A percentile compares a stretch with the other conserved stretches of the same genome.
Conservation (phyloP, 2,113 vertebrate genomes). For the Scomber scombrus region DNA sequence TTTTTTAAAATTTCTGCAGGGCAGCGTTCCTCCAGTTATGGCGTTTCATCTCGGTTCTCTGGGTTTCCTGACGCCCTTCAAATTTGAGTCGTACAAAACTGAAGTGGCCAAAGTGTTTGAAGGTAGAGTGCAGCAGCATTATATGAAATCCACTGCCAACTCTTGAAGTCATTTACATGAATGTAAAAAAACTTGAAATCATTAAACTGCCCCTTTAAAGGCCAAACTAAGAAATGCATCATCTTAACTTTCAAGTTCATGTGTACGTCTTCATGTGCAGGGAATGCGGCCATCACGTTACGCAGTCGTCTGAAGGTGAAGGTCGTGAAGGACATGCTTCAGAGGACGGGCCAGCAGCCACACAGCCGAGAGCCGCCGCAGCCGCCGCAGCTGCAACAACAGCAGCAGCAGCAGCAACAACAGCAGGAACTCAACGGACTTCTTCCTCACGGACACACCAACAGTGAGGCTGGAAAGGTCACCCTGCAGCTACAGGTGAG, state of each 20-base stretch:
- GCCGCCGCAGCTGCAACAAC: too few species aligned
- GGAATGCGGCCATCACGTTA: conserved; percentile 87
- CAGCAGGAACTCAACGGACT: conserved; percentile 79
- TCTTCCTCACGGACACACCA: conserved; percentile 73
- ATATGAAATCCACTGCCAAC: neutral
- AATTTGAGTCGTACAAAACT: conserved; percentile 86
- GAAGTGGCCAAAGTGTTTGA: conserved; percentile 89
- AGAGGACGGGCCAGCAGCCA: conserved; percentile 61
- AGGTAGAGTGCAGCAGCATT: conserved; percentile 69
- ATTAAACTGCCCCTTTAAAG: neutral
- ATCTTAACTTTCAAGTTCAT: neutral
- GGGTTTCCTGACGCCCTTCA: conserved; percentile 88
- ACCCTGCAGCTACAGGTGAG: conserved; percentile 87
- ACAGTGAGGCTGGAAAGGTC: conserved; percentile 82
- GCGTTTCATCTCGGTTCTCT: conserved; percentile 88
- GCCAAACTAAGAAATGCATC: neutral
- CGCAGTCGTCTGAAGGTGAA: conserved; percentile 88
- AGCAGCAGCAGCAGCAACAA: conserved; percentile 48
- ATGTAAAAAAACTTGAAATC: neutral
- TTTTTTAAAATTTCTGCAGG: conserved; percentile 63
- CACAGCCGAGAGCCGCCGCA: conserved; percentile 33
- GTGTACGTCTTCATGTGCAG: conserved; percentile 51
- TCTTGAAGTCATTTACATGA: neutral
- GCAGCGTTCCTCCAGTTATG: conserved; percentile 88
- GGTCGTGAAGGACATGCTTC: conserved; percentile 85